Evolutionary conservation across 2,797 vertebrate genomes (phyloP), one percentile per base, ranked within the genome.

Genomic region (Gambelia wislizenii): DNA sequence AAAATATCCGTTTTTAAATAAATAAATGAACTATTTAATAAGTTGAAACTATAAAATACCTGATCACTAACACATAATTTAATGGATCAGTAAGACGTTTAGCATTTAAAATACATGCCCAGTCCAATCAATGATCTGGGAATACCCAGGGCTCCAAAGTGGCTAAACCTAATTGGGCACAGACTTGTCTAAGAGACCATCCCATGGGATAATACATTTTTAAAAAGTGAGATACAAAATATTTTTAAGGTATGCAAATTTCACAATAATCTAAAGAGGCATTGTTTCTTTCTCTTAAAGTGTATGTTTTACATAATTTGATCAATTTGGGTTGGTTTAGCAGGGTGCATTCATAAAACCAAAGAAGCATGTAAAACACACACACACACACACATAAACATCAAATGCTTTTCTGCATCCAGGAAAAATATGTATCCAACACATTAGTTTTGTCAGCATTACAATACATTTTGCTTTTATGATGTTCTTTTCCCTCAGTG

Each of bases 341-440:
- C 36, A 64, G 76, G 2, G 16, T 49, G 47, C 72, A 56, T 83
- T 87, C 44, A 59, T 81, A 91, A 93, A 85, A 44, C 78, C 67
- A 70, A 84, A 47, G 36, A 20, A 59, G 8, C 30, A 86, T 42
- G 33, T 72, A 56, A 89, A 75, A 93, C 87, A 30, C 91, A 91
- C 79, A n/a, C 39, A 39, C 27, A 90, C 87, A 33, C 92, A 91
- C 82, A 33, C 39, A 44, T n/a, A 75, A 91, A 49, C 47, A 89
- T 79, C 33, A 86, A 42, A 87, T 47, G 16, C 83, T 77, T 89
- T 85, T 82, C 92, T 13, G 74, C 76, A 87, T 86, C 83, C 91
- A 88, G 88, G 64, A 95, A 91, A 94, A 93, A 84, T 14, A 88
- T 8, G 54, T 6, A 94, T 80, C 83, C 56, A 89, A 84, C 67